Conservation (phyloP, 2,113 vertebrate species). For the Recurvirostra avosetta region DNA sequence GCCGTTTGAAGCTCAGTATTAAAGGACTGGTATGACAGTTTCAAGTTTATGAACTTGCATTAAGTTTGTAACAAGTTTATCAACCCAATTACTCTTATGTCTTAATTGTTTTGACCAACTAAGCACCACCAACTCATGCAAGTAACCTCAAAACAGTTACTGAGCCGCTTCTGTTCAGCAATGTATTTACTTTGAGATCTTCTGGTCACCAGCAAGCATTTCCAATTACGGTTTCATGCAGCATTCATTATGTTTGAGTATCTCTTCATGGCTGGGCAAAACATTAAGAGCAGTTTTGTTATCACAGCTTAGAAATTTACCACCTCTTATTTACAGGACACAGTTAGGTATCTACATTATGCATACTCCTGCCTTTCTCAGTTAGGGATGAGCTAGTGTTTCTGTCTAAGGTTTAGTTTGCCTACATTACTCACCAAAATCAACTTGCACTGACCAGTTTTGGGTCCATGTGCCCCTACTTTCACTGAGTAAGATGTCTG, state of each 20-base stretch:
- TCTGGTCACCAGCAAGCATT: background rate
- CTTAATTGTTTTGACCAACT: background rate
- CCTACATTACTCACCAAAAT: background rate
- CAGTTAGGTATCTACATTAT: background rate
- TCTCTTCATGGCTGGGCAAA: background rate
- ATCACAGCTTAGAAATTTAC: background rate
- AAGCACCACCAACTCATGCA: background rate
- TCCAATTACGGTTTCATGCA: background rate
- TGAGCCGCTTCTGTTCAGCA: background rate
- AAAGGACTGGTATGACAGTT: background rate
- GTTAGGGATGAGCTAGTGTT: background rate
- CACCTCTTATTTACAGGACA: background rate
- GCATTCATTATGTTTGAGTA: background rate
- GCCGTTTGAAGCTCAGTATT: background rate
- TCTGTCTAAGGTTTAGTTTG: background rate
- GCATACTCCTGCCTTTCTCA: background rate
- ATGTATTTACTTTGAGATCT: background rate
- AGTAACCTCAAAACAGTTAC: background rate
- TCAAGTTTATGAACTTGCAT: background rate
- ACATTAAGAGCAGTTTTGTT: background rate
- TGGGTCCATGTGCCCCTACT: background rate
- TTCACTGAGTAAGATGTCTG: background rate
- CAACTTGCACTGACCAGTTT: background rate
- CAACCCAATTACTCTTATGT: background rate
- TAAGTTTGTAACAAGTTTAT: background rate